These are phyloP conservation scores for Sarotherodon lohbergeri DNA, from an alignment of 2,113 vertebrate genomes.

Conservation along the genomic window DNA sequence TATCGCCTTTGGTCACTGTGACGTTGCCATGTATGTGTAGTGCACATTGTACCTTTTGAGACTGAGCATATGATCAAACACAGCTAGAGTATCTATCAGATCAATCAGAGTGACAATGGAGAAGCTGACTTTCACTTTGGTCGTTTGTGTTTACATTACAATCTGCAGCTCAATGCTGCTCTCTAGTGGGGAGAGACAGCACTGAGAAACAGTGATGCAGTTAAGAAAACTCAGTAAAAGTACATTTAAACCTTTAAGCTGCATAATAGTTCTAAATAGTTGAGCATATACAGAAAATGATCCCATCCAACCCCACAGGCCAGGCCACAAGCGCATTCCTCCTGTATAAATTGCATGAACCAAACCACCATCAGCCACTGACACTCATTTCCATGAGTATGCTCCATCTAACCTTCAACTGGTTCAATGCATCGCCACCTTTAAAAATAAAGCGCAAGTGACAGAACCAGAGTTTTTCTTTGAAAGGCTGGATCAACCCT, in stretches of 20 bases:
- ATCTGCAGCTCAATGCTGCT: background rate
- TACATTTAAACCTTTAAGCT: background rate
- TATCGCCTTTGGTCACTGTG: background rate
- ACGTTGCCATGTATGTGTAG: background rate
- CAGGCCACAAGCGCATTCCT: background rate
- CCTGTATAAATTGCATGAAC: background rate
- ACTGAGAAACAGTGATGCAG: background rate
- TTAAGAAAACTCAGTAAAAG: background rate
- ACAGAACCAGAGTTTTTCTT: background rate
- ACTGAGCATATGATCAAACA: background rate
- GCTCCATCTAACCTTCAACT: background rate
- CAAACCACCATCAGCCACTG: background rate
- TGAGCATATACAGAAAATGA: background rate
- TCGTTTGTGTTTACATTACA: background rate
- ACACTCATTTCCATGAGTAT: background rate
- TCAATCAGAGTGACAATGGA: background rate
- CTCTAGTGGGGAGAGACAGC: background rate
- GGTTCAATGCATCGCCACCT: background rate
- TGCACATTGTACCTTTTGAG: background rate
- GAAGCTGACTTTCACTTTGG: fast-evolving
- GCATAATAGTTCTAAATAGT: background rate
- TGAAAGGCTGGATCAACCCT: background rate
- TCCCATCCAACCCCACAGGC: background rate
- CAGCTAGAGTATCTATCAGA: background rate
- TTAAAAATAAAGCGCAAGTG: background rate